Conservation (phyloP, 2,113 vertebrate genomes). For the Proterorhinus semilunaris region DNA sequence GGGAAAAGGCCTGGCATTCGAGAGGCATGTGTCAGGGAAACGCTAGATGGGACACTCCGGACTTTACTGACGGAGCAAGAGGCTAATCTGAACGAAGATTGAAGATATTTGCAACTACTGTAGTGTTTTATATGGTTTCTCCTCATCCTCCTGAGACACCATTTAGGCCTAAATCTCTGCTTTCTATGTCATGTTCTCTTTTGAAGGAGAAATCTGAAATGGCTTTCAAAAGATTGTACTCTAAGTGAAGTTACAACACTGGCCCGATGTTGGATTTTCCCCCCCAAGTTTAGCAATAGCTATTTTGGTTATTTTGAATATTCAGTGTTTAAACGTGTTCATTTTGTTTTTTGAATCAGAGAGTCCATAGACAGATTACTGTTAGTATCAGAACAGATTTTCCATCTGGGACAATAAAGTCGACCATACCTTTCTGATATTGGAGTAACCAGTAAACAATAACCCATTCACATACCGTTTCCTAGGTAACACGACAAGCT, state of each 20-base stretch:
- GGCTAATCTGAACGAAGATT: slow-evolving; percentile 6
- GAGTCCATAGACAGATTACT: neutral
- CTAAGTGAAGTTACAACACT: slow-evolving; percentile 40
- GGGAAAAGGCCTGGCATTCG: slow-evolving; percentile 27
- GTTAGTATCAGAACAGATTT: neutral
- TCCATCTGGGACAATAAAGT: too few relatives aligned
- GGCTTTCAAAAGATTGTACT: slow-evolving; percentile 47
- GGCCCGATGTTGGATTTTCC: neutral
- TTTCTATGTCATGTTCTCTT: slow-evolving; percentile 26
- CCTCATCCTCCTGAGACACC: slow-evolving; percentile 15
- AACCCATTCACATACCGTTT: too few relatives aligned
- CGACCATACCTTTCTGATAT: too few relatives aligned
- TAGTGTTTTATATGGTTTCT: neutral
- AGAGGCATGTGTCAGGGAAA: slow-evolving; percentile 36
- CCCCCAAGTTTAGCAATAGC: too few relatives aligned
- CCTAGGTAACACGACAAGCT: too few relatives aligned
- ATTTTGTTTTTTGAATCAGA: slow-evolving; percentile 11
- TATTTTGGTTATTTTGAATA: neutral
- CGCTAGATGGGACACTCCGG: slow-evolving; percentile 14
- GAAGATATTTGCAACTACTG: slow-evolving; percentile 10
- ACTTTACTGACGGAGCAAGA: slow-evolving; percentile 11
- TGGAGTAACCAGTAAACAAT: too few relatives aligned
- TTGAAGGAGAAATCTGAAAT: slow-evolving; percentile 25
- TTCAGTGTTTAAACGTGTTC: neutral
- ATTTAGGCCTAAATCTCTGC: slow-evolving; percentile 28